phyloP scores from a whole-genome alignment of 2,888 invertebrate species.

The Calephelis perditalis region DNA sequence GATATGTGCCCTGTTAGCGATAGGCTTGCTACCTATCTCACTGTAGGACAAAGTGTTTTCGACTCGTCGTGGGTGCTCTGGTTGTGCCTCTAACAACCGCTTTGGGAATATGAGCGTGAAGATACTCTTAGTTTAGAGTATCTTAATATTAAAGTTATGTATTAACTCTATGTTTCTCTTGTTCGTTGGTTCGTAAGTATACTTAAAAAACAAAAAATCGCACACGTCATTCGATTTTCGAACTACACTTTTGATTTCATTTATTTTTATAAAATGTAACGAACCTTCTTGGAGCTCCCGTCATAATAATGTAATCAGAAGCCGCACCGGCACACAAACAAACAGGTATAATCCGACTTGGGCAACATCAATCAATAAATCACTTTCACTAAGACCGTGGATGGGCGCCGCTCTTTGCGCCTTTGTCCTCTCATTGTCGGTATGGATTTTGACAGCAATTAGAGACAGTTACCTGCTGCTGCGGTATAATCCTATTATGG shows the following conservation, averaged over 20 bases:
- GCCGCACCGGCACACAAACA: slow-evolving; percentile 46
- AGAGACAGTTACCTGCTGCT: slow-evolving; percentile 73
- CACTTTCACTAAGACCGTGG: slow-evolving; percentile 56
- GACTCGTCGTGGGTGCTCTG: no score
- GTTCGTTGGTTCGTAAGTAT: no score
- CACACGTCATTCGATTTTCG: no score
- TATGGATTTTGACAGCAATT: slow-evolving; percentile 75
- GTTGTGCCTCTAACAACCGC: no score
- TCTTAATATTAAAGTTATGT: no score
- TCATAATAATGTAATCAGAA: slow-evolving; percentile 8
- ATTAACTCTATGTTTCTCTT: no score
- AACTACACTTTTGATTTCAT: no score
- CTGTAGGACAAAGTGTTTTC: no score
- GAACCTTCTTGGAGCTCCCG: background rate
- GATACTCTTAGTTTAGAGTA: no score
- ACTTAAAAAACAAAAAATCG: background rate
- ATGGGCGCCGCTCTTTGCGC: slow-evolving; percentile 47
- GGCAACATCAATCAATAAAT: slow-evolving; percentile 70
- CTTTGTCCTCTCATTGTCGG: slow-evolving; percentile 61
- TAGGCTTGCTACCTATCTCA: no score
- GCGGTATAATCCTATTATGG: slow-evolving; percentile 67
- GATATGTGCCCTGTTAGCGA: no score
- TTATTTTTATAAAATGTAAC: background rate
- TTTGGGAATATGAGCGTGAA: no score
- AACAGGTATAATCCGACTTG: slow-evolving; percentile 62